Evolutionary conservation across 2,113 vertebrate species (phyloP).

Genomic region (Macquaria australasica): DNA sequence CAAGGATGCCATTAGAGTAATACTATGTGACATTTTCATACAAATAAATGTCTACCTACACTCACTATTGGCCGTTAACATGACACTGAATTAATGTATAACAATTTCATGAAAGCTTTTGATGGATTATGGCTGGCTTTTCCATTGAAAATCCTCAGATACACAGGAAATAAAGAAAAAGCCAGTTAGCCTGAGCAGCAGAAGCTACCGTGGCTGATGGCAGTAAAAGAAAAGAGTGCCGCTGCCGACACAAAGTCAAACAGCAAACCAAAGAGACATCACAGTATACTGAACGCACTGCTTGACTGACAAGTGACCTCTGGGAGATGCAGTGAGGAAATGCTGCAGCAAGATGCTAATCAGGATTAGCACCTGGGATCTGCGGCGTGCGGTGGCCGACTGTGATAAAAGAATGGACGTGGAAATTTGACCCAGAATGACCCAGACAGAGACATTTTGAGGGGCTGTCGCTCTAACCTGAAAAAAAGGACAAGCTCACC

Average conservation of each 20-base stretch:
- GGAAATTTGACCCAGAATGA: slow-evolving; percentile 18
- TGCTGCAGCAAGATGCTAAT: slow-evolving; percentile 57
- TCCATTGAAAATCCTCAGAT: background rate
- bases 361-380: slow-evolving; percentile 60
- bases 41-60: background rate
- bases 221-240: background rate
- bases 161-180: background rate
- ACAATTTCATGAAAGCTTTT: background rate
- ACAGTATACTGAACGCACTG: slow-evolving; percentile 19
- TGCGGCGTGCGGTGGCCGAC: slow-evolving; percentile 13
- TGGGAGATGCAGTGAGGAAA: slow-evolving; percentile 48
- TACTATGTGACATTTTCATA: background rate
- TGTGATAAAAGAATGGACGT: slow-evolving; percentile 36
- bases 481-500: too few species aligned
- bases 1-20: background rate
- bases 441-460: background rate
- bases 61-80: background rate
- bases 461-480: too few species aligned
- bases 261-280: slow-evolving; percentile 45
- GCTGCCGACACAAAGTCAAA: slow-evolving; percentile 32
- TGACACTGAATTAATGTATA: background rate
- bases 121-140: background rate
- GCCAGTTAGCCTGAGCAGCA: background rate
- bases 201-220: background rate
- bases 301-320: slow-evolving; percentile 69